These are phyloP conservation scores for Pseudomyrmex sp. DNA, from an alignment of 1,140 invertebrate species.

Conservation along the genomic window DNA sequence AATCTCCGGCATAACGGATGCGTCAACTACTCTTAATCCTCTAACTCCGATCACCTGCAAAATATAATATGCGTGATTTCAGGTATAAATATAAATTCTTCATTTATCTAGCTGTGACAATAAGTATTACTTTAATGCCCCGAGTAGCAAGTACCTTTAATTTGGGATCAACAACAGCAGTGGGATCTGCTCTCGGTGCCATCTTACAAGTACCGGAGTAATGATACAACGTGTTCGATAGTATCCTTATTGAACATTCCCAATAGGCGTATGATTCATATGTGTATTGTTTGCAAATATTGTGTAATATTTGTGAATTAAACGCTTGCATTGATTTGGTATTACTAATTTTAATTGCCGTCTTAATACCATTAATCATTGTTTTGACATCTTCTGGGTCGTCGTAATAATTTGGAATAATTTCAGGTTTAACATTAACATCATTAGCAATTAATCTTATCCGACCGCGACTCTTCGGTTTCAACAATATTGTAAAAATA, in stretches of 20 bases:
- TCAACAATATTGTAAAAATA: constrained; percentile 89
- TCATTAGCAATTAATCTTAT: constrained; percentile 88
- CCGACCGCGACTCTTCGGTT: constrained; percentile 90
- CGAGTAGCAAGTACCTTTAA: constrained; percentile 82
- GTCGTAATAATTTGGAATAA: constrained; percentile 92
- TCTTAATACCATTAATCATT: constrained; percentile 87
- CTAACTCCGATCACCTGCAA: constrained; percentile 85
- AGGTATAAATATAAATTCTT: not conserved
- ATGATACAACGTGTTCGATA: constrained; percentile 92
- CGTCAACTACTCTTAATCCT: constrained; percentile 90
- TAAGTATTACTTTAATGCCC: constrained; percentile 88
- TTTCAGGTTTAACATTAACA: constrained; percentile 90
- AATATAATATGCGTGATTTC: not conserved
- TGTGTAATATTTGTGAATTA: constrained; percentile 87
- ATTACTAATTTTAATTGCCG: constrained; percentile 86
- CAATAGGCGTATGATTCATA: constrained; percentile 90
- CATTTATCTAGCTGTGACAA: not conserved
- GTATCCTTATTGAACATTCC: constrained; percentile 88
- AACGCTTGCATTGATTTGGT: constrained; percentile 87
- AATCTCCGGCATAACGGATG: constrained; percentile 88
- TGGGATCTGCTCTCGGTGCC: constrained; percentile 89
- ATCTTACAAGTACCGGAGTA: constrained; percentile 94
- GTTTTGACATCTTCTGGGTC: constrained; percentile 88
- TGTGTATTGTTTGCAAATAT: constrained; percentile 87
- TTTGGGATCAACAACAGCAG: constrained; percentile 90